These are phyloP conservation scores for Digitonthophagus gazella DNA, from an alignment of 2,888 invertebrate genomes.

Conservation along the genomic window DNA sequence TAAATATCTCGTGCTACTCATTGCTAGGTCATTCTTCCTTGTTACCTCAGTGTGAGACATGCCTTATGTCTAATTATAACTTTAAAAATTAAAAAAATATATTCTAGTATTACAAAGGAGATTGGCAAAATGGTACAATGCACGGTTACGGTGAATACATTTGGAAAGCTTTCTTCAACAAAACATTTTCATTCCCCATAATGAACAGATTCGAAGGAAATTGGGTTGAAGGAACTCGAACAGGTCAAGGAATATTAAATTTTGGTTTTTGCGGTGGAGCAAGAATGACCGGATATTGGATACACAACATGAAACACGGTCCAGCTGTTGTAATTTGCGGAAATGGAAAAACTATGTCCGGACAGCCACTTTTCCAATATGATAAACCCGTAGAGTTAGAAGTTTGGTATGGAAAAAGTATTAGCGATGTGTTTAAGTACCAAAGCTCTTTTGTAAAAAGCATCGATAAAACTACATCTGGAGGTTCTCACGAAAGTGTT, in stretches of 20 bases:
- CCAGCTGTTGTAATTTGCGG: slow-evolving; percentile 57
- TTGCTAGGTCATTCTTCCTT: too few species aligned
- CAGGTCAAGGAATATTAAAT: slow-evolving; percentile 49
- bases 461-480: neutral
- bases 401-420: neutral
- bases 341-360: slow-evolving; percentile 55
- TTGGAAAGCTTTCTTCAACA: slow-evolving; percentile 57
- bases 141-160: slow-evolving; percentile 60
- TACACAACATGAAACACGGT: slow-evolving; percentile 59
- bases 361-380: slow-evolving; percentile 54
- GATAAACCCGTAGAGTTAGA: slow-evolving; percentile 51
- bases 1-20: too few species aligned
- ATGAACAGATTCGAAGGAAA: slow-evolving; percentile 56
- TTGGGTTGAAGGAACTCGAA: slow-evolving; percentile 57
- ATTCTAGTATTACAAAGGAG: slow-evolving; percentile 59
- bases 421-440: neutral
- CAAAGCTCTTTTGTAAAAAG: neutral
- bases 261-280: slow-evolving; percentile 58
- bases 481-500: neutral
- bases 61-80: too few species aligned
- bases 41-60: too few species aligned
- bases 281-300: slow-evolving; percentile 58
- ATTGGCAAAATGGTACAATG: slow-evolving; percentile 59
- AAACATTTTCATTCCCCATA: slow-evolving; percentile 55
- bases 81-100: neutral